These are phyloP conservation scores for Noctua fimbriata DNA, from an alignment of 2,888 invertebrate genomes.

Conservation along the genomic window DNA sequence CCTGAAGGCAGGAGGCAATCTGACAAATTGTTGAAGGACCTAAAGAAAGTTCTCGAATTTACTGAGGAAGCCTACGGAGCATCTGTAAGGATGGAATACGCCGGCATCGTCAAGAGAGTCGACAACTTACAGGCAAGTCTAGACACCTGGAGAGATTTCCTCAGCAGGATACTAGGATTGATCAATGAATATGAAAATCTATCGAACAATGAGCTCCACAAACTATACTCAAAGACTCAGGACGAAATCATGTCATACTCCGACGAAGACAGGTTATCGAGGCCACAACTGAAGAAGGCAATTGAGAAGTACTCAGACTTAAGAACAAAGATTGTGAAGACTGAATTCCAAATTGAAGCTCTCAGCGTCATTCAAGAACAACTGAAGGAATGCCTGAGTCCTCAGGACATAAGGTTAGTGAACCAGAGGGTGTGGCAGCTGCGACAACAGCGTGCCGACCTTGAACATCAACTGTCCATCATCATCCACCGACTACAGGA, in stretches of 20 bases:
- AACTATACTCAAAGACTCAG: conserved; percentile 92
- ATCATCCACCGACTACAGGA: conserved; percentile 94
- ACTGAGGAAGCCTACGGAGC: conserved; percentile 95
- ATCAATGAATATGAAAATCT: conserved; percentile 92
- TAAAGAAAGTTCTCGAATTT: conserved; percentile 92
- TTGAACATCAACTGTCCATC: conserved; percentile 94
- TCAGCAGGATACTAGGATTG: conserved; percentile 92
- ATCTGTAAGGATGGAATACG: conserved; percentile 95
- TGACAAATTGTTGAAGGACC: conserved; percentile 91
- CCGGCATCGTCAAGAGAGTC: conserved; percentile 94
- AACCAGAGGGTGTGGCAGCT: conserved; percentile 94
- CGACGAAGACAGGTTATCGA: conserved; percentile 89
- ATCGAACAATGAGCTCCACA: conserved; percentile 89
- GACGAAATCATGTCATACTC: conserved; percentile 90
- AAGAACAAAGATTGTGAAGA: conserved; percentile 90
- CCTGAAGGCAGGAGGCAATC: conserved; percentile 92
- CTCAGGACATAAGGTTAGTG: conserved; percentile 95
- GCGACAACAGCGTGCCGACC: conserved; percentile 94
- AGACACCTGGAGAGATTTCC: conserved; percentile 95
- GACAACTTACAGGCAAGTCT: conserved; percentile 94
- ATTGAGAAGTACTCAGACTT: conserved; percentile 91
- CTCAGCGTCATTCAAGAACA: conserved; percentile 94
- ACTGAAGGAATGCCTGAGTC: conserved; percentile 95
- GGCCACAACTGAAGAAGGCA: conserved; percentile 91
- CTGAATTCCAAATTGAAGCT: conserved; percentile 92